These are phyloP conservation scores for Cyaniris semiargus DNA, from an alignment of 2,888 invertebrate genomes.

Conservation along the genomic window DNA sequence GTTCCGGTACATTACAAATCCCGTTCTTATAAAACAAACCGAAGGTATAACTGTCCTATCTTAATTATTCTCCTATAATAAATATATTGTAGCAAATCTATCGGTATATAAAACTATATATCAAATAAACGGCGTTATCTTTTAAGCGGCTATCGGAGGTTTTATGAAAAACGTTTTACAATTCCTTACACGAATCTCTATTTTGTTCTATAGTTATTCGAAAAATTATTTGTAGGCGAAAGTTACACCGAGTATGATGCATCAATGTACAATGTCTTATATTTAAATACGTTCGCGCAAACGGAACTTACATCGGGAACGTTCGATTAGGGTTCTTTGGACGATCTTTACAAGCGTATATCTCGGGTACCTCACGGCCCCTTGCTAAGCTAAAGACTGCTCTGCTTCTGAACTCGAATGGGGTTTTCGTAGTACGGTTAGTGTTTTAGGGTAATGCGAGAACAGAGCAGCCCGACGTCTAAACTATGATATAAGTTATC, in stretches of 20 bases:
- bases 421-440: background rate
- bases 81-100: constrained; percentile 44
- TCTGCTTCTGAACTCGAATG: constrained; percentile 37
- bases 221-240: constrained; percentile 45
- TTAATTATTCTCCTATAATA: constrained; percentile 41
- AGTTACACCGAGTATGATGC: constrained; percentile 46
- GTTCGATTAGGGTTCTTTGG: constrained; percentile 54
- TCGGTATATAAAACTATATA: constrained; percentile 44
- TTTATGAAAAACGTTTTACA: constrained; percentile 43
- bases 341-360: constrained; percentile 78
- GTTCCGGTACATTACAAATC: constrained; percentile 44
- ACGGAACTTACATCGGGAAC: constrained; percentile 40
- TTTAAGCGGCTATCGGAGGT: constrained; percentile 42
- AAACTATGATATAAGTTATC: constrained; percentile 76
- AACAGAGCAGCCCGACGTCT: constrained; percentile 48
- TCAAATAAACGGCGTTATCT: constrained; percentile 39
- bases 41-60: constrained; percentile 41
- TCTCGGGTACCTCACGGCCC: constrained; percentile 66
- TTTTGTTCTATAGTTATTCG: constrained; percentile 47
- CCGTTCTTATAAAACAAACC: constrained; percentile 41
- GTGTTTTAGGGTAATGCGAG: constrained; percentile 21
- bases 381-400: constrained; percentile 59
- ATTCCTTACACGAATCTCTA: constrained; percentile 45
- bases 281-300: constrained; percentile 41
- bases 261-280: constrained; percentile 42